Evolutionary conservation across 1,140 invertebrate species (phyloP).

Genomic region (Globodera ellingtonae): DNA sequence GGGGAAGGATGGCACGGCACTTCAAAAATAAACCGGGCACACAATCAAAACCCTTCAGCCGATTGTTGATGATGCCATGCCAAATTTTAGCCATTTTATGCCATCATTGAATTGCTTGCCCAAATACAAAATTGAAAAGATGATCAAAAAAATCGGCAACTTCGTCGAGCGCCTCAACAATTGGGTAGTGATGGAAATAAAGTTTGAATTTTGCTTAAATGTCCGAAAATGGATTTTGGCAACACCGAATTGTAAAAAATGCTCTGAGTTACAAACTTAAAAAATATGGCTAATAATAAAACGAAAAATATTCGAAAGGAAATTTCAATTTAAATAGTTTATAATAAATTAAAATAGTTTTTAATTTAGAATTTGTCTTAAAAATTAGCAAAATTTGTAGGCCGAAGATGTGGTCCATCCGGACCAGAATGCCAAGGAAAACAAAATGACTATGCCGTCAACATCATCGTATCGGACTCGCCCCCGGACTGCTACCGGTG

Average conservation of each 20-base stretch:
- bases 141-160: slow-evolving; percentile 21
- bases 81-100: background rate
- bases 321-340: no score
- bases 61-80: no score
- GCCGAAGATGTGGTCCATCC: slow-evolving; percentile 7
- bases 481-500: background rate
- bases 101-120: background rate
- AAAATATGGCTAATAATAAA: no score
- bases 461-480: background rate
- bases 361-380: no score
- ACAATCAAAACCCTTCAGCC: no score
- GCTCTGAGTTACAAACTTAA: no score
- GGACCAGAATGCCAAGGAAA: background rate
- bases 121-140: background rate
- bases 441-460: slow-evolving; percentile 11
- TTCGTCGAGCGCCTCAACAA: slow-evolving; percentile 22
- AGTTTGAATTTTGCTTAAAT: background rate
- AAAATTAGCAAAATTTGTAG: slow-evolving; percentile 2
- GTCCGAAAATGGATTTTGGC: no score
- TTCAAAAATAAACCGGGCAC: no score
- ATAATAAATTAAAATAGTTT: no score
- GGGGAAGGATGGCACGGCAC: no score
- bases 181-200: background rate
- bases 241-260: no score
- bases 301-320: no score